Base-by-base conservation (phyloP, 2,797 vertebrate species). In the Pipistrellus pipistrellus region DNA sequence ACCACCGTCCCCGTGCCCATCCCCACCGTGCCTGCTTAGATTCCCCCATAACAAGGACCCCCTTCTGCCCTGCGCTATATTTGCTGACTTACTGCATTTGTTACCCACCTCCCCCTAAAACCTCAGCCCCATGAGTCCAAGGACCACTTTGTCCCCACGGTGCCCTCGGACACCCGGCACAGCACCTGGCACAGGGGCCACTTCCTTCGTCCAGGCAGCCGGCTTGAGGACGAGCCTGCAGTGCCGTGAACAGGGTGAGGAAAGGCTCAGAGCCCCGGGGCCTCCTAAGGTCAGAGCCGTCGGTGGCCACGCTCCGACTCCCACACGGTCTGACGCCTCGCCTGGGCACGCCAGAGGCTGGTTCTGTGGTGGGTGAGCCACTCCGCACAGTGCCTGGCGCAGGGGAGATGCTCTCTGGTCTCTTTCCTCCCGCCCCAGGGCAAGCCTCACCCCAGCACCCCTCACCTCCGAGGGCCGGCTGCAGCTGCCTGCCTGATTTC, bases 361-460 rank as follows among this genome's bases (percentile, higher is more conserved):
- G 20, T 51, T 51, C 51, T 46, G 62, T 0, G 0, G 51, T 4
- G 2, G 35, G 59, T 0, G 2, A 84, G 82, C 46, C 9, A 1
- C 69, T 20, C 23, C 8, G 3, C 0, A 6, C 53, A 23, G 14
- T 0, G 3, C 51, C 72, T 4, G 0, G 27, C 81, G 53, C 3
- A 0, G 6, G 2, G 84, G 27, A 6, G 6, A 2, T 12, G 44
- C n/a, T 72, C 84, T 1, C 21, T 7, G n/a, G 14, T 14, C 64
- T n/a, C 57, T 30, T 21, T 32, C 55, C 17, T n/a, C 38, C 64
- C 25, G 21, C 23, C 68, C 73, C 30, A 64, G 14, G 27, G 14
- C 51, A 23, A 48, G 25, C 68, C 51, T 82, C 68, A 13, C 13
- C 23, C 38, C 17, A 20, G 38, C 0, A 0, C 11, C 81, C n/a